A percentile compares a stretch with the other conserved stretches of the same genome.
Evolutionary conservation across 1,140 invertebrate species (phyloP).

Genomic region (Amphibalanus amphitrite): DNA sequence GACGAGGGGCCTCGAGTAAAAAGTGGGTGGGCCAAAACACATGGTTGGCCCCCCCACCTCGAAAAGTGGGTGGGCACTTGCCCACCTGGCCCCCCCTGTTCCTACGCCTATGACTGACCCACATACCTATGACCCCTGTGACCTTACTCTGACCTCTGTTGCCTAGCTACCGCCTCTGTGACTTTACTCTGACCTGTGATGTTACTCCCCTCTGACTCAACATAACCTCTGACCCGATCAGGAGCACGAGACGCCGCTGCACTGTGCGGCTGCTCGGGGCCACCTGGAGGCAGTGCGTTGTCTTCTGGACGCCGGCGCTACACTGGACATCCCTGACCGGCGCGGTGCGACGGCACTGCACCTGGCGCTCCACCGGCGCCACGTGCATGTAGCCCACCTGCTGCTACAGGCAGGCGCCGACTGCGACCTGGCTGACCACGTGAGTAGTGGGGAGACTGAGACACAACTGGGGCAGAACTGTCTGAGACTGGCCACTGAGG

Average conservation of each 20-base stretch:
- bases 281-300: slow-evolving; percentile 38
- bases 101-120: too few species aligned
- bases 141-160: too few species aligned
- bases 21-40: too few species aligned
- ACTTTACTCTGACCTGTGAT: slow-evolving; percentile 2
- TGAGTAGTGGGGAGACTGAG: slow-evolving; percentile 22
- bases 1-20: too few species aligned
- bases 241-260: slow-evolving; percentile 40
- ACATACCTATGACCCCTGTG: too few species aligned
- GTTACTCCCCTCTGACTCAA: too few species aligned
- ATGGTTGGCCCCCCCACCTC: too few species aligned
- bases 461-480: too few species aligned
- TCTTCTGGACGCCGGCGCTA: slow-evolving; percentile 40
- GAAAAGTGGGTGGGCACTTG: too few species aligned
- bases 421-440: slow-evolving; percentile 46
- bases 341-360: slow-evolving; percentile 41
- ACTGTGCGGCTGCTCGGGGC: slow-evolving; percentile 35
- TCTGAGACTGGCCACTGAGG: too few species aligned
- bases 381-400: slow-evolving; percentile 38
- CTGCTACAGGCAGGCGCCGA: slow-evolving; percentile 50
- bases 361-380: slow-evolving; percentile 38
- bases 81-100: too few species aligned
- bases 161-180: too few species aligned
- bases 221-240: slow-evolving; percentile 17
- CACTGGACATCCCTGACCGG: slow-evolving; percentile 36